Evolutionary conservation across 2,113 vertebrate genomes (phyloP).

Genomic region (Chunga burmeisteri): DNA sequence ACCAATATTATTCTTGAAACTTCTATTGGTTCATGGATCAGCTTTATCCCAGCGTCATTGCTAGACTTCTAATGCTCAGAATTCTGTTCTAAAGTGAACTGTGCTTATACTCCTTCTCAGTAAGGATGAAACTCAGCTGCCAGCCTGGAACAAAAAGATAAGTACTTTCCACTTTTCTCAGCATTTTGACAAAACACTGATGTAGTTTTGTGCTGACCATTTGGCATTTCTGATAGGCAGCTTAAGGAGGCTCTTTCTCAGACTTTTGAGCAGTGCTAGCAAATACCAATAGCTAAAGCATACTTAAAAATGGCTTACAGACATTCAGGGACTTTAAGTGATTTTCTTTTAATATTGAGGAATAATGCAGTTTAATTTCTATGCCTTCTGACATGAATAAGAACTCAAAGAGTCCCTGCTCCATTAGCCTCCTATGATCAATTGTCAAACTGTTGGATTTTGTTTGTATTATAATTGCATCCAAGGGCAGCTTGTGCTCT

Average conservation of each 20-base stretch:
- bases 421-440: not conserved
- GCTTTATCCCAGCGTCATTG: not conserved
- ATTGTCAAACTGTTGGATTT: not conserved
- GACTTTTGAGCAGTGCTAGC: not conserved
- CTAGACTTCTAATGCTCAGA: not conserved
- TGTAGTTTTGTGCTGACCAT: not conserved
- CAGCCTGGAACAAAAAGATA: slow-evolving; percentile 21
- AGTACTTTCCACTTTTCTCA: not conserved
- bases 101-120: not conserved
- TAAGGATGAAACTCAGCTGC: not conserved
- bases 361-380: not conserved
- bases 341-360: not conserved
- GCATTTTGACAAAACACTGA: not conserved
- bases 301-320: not conserved
- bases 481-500: not conserved
- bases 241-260: not conserved
- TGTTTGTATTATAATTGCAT: not conserved
- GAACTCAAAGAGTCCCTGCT: not conserved
- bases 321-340: not conserved
- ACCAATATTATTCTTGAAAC: not conserved
- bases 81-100: not conserved
- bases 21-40: not conserved
- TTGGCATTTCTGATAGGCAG: not conserved
- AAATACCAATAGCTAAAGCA: not conserved
- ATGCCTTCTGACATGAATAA: not conserved